Base-by-base conservation (phyloP, 2,113 vertebrate species). In the Chaetops frenatus region DNA sequence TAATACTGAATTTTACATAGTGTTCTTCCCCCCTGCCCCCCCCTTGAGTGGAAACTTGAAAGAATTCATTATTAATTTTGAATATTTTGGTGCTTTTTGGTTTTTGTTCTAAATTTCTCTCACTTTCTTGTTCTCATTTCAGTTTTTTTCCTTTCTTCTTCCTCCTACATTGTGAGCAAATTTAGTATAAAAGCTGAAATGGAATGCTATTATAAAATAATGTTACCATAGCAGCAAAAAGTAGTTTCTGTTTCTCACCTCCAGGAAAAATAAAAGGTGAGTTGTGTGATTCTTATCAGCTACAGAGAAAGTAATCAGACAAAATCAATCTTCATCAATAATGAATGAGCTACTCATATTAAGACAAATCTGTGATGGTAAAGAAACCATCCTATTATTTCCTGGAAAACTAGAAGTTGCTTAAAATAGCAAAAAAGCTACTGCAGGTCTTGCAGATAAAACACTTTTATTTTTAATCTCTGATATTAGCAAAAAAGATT, bases 221-320 rank as follows among this genome's bases (percentile, higher is more conserved):
- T 28, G 47, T 96, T 94, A 65, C 88, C 74, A 88, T 83, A 81
- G 86, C 54, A 94, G n/a, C 88, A 69, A 85, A 88, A 94, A 60
- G 7, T 51, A 91, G 78, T 77, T 93, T 93, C 57, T 53, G 21
- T 89, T 95, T 92, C 72, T 78, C 28, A 76, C 44, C 16, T 85
- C 64, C 28, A 85, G 40, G 45, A 88, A 96, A 92, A 90, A 85
- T 67, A 91, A 84, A 95, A 92, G 21, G 11, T 72, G n/a, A 72
- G 6, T 78, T 84, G 15, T 28, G 8, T 7, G 19, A 81, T 88
- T 94, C 44, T 84, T 83, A 76, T 79, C 19, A 92, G 1, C 29
- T 69, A n/a, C 27, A 62, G 51, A 54, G 35, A 62, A 54, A 6
- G 6, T 58, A 96, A 92, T 91, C 88, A 88, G 36, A 76, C 7